phyloP scores from a whole-genome alignment of 2,113 vertebrate genomes.

The Bubalus kerabau region DNA sequence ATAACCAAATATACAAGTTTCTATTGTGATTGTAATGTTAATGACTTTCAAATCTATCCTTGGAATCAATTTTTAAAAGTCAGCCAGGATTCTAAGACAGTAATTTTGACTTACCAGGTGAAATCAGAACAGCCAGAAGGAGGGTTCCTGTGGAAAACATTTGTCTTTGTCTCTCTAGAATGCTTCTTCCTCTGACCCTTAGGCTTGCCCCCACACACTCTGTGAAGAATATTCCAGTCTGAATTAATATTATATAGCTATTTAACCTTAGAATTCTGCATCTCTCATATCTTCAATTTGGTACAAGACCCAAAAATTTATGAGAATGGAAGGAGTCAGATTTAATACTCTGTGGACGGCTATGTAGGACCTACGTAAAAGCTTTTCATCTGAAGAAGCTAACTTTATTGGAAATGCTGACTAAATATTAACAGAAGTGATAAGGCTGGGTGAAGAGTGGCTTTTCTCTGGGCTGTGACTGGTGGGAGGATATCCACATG shows the following conservation, averaged over 20 bases:
- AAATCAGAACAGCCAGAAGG: slow-evolving; percentile 67
- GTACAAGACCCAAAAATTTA: background rate
- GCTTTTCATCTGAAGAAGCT: slow-evolving; percentile 33
- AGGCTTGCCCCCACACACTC: background rate
- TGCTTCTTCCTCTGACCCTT: background rate
- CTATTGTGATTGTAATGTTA: background rate
- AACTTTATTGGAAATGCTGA: slow-evolving; percentile 17
- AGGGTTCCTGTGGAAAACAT: slow-evolving; percentile 71
- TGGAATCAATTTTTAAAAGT: background rate
- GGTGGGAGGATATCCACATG: background rate
- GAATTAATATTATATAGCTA: background rate
- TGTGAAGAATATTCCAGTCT: background rate
- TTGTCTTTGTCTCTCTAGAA: background rate
- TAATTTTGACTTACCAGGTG: slow-evolving; percentile 74
- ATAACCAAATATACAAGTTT: background rate
- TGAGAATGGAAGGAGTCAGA: background rate
- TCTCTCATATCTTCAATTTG: background rate
- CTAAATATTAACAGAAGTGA: slow-evolving; percentile 67
- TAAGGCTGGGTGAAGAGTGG: background rate
- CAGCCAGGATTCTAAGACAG: background rate
- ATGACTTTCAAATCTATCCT: background rate
- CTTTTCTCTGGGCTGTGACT: background rate
- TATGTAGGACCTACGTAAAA: background rate
- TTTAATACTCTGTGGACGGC: background rate
- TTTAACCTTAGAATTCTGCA: background rate